Evolutionary conservation across 2,113 vertebrate species (phyloP), one percentile per base, ranked within the genome.

Genomic region (Etheostoma cragini): DNA sequence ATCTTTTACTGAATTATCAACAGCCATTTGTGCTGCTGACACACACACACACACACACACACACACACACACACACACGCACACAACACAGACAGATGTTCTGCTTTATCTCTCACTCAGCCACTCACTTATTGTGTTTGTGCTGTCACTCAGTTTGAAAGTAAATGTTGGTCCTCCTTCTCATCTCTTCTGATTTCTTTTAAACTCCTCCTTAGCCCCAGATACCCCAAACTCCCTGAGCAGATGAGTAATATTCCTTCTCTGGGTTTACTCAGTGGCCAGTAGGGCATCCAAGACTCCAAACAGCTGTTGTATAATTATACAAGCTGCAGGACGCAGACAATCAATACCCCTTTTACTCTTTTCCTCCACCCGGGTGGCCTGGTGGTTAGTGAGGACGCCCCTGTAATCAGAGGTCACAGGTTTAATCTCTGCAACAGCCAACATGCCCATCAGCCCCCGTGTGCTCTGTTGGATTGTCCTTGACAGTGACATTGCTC

Each of bases 301-400:
- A 76, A 76, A 74, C 82, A 87, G 85, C 85, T 93, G 88, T 76
- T 78, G 63, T 80, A 81, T 91, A 87, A 91, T 89, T 88, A 87
- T 79, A 80, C 72, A 78, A 80, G 81, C 85, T 78, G 84, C 87
- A 68, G 71, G 88, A 83, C 72, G 78, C 77, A 64, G 71, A 61
- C 85, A 61, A 88, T 92, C 87, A 83, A 91, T 89, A 87, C 76
- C 72, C 73, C 78, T 76, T 33, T 76, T 67, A 72, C 82, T 76
- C 68, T 33, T 65, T 42, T 54, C 50, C 72, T 84, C 56, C 72
- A 71, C 62, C 84, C 73, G 49, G 69, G 83, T 33, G 49, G 72
- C 80, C 77, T 57, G 56, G 57, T 61, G 76, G 76, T 50, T 77
- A 58, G 77, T 21, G 26, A 35, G 67, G 81, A 61, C 26, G 17